These are phyloP conservation scores for Corapipo altera DNA, from an alignment of 2,113 vertebrate genomes.

Conservation along the genomic window DNA sequence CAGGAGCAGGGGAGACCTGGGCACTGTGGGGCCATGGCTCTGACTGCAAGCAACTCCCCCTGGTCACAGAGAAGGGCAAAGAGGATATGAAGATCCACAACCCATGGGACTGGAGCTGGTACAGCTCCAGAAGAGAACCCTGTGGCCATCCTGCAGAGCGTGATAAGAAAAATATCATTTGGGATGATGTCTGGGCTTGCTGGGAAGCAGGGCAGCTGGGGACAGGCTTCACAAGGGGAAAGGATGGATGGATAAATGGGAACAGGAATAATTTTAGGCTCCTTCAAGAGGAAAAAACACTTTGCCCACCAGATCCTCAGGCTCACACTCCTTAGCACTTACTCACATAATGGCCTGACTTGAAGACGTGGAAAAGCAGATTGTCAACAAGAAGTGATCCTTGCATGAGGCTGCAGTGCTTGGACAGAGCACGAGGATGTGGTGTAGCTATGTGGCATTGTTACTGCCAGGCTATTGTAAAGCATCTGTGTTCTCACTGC, in stretches of 20 bases:
- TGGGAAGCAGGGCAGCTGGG: background rate
- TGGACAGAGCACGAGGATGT: background rate
- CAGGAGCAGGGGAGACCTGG: background rate
- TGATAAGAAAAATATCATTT: background rate
- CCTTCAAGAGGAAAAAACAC: background rate
- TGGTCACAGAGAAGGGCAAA: background rate
- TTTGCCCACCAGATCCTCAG: background rate
- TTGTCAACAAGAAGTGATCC: slow-evolving; percentile 59
- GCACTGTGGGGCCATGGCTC: fast-evolving
- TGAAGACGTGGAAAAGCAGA: background rate
- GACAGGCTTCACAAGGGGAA: background rate
- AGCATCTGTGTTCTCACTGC: slow-evolving; percentile 17
- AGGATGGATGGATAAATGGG: background rate
- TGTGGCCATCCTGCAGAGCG: background rate
- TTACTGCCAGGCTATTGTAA: slow-evolving; percentile 46
- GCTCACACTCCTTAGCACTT: background rate
- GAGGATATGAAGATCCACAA: background rate
- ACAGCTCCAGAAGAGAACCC: background rate
- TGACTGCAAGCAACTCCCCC: slow-evolving; percentile 7
- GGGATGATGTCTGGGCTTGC: background rate
- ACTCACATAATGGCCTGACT: background rate
- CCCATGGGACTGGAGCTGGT: background rate
- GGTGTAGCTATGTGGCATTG: background rate
- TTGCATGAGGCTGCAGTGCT: background rate
- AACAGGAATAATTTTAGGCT: background rate